These are phyloP conservation scores for Proctacanthus coquilletti DNA, from an alignment of 1,140 invertebrate genomes.

Conservation along the genomic window DNA sequence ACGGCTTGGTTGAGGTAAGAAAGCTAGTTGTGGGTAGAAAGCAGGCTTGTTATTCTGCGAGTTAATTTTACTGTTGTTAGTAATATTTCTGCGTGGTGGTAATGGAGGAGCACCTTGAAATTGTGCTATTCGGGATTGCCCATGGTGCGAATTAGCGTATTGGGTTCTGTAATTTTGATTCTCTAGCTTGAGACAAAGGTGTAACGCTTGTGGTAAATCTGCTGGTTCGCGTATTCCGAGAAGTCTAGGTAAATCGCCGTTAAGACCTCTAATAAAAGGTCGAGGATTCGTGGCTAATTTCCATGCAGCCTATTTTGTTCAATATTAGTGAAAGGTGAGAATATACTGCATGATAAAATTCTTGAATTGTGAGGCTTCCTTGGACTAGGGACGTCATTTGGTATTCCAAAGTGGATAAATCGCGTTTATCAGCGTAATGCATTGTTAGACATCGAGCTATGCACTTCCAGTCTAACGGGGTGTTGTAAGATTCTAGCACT, in stretches of 20 bases:
- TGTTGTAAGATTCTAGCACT: conserved; percentile 1
- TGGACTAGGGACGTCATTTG: background rate
- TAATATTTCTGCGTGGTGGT: too few relatives aligned
- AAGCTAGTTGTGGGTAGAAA: too few relatives aligned
- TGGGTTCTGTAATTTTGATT: background rate
- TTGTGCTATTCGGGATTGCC: too few relatives aligned
- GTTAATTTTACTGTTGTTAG: too few relatives aligned
- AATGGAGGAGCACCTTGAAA: too few relatives aligned
- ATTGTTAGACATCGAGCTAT: background rate
- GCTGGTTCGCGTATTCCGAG: conserved; percentile 6
- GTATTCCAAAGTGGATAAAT: conserved; percentile 3
- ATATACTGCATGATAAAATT: conserved; percentile 2
- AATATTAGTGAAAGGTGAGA: conserved; percentile 2
- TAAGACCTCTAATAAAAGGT: conserved; percentile 7
- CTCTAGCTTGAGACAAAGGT: background rate
- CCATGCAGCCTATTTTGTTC: background rate
- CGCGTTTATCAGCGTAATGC: conserved; percentile 6
- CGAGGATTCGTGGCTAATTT: conserved; percentile 4
- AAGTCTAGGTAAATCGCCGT: conserved; percentile 7
- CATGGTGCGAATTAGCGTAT: too few relatives aligned
- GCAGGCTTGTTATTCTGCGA: too few relatives aligned
- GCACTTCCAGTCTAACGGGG: background rate
- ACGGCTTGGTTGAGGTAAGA: too few relatives aligned
- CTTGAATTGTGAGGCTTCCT: conserved; percentile 1
- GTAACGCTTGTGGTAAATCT: conserved; percentile 1